A percentile compares a stretch with the other conserved stretches of the same genome.
Conservation (phyloP, 2,113 vertebrate genomes). For the Otus sunia region DNA sequence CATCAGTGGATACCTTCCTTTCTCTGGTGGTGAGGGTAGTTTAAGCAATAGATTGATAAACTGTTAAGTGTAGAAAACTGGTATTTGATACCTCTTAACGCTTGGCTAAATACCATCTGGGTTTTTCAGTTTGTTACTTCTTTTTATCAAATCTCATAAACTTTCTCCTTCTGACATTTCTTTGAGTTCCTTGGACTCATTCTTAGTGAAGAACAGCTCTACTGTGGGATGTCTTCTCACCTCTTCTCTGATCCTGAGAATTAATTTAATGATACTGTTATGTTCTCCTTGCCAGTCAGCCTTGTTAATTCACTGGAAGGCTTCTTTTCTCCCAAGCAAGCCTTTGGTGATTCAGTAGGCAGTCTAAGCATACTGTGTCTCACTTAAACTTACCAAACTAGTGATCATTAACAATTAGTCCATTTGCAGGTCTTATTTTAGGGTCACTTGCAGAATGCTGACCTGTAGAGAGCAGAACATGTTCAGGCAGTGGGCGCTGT, state of each 20-base stretch:
- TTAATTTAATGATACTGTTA: neutral
- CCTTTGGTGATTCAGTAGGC: accelerated
- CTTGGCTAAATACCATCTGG: neutral
- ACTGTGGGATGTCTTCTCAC: neutral
- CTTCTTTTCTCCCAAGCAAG: neutral
- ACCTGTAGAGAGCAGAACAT: neutral
- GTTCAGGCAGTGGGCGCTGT: neutral
- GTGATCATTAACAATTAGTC: neutral
- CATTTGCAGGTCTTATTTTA: neutral
- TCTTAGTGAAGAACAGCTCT: neutral
- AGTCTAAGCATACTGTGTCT: neutral
- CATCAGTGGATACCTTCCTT: neutral
- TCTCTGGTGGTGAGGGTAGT: neutral
- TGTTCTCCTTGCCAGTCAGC: neutral
- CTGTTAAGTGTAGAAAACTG: neutral
- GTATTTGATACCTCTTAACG: neutral
- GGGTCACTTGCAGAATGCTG: neutral
- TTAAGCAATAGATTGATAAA: neutral
- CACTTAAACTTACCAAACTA: neutral
- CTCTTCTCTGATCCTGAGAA: neutral
- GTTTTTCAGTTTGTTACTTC: neutral
- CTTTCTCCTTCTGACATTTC: neutral
- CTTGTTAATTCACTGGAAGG: neutral
- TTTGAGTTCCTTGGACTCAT: neutral
- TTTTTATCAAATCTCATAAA: neutral